Base-by-base conservation (phyloP, 2,797 vertebrate species). In the Phalloptychus januarius region DNA sequence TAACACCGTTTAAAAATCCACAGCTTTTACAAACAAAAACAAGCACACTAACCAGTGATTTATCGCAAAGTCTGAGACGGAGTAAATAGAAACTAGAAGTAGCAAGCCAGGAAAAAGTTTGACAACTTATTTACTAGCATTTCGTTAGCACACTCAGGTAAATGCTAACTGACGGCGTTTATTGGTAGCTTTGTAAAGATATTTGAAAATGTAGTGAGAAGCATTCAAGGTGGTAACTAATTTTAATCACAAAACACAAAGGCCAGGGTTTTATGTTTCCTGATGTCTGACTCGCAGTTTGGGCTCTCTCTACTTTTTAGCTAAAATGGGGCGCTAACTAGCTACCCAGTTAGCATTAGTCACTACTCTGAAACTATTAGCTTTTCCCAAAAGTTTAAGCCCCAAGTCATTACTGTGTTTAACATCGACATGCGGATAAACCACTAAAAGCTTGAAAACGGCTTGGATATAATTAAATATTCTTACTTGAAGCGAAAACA, bases 301-400 rank as follows among this genome's bases (percentile, higher is more conserved):
- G 79, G 79, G 40, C 79, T 58, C 54, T 79, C 42, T 7, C 0
- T 78, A 71, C 46, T 78, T 72, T 81, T 84, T 45, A 61, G 81
- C 80, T 61, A 85, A 77, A 72, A 78, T 38, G 3, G 28, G 67
- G 33, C n/a, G 88, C 88, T 87, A 89, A 84, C 72, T 79, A 87
- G 79, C 87, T 89, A 90, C 89, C 89, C 52, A 69, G 48, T 84
- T 93, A 93, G 91, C 92, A 76, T 73, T 23, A 20, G 20, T 25
- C 25, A 83, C 20, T 85, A 87, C 76, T 86, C 71, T 74, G 20
- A 81, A 82, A 75, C 73, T 75, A 44, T 69, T 50, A 4, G 54
- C 74, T 74, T 79, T 75, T 1, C 33, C 58, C 0, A 48, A 7
- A 42, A 0, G 18, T 44, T 61, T n/a, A 0, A 45, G 8, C 7